Conservation (phyloP, 2,888 invertebrate genomes). For the Sminthurides aquaticus region DNA sequence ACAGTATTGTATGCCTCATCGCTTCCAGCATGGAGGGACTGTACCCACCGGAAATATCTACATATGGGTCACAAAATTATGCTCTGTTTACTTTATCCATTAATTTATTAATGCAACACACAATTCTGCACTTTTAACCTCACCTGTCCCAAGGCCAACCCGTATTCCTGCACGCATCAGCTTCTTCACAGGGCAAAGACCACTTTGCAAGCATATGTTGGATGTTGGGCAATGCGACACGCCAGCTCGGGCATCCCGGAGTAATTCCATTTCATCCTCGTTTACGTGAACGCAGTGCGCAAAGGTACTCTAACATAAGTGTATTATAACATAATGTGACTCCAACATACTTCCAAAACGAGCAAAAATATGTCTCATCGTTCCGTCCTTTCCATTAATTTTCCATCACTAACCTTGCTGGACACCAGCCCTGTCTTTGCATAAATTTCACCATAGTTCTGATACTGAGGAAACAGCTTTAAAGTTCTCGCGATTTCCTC, state of each 20-base stretch:
- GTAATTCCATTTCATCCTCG: constrained; percentile 60
- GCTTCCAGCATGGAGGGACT: constrained; percentile 67
- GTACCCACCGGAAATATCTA: constrained; percentile 78
- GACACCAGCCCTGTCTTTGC: constrained; percentile 65
- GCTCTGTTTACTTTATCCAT: background rate
- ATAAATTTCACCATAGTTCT: constrained; percentile 70
- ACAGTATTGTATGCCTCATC: constrained; percentile 64
- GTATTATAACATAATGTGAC: background rate
- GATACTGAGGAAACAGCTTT: constrained; percentile 52
- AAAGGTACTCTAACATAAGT: constrained; percentile 57
- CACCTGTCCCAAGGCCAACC: constrained; percentile 81
- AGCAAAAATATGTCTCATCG: background rate
- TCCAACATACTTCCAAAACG: background rate
- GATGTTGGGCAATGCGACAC: constrained; percentile 83
- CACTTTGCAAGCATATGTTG: constrained; percentile 71
- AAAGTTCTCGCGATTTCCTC: constrained; percentile 64
- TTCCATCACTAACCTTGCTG: constrained; percentile 58
- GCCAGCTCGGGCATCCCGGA: constrained; percentile 58
- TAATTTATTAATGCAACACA: background rate
- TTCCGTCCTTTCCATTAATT: too few species aligned
- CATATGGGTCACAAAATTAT: too few species aligned
- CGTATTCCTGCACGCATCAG: constrained; percentile 59
- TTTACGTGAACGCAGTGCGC: constrained; percentile 74
- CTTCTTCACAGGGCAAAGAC: constrained; percentile 67
- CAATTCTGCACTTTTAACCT: too few species aligned